Conservation (phyloP, 2,797 vertebrate genomes). For the Esox masquinongy region DNA sequence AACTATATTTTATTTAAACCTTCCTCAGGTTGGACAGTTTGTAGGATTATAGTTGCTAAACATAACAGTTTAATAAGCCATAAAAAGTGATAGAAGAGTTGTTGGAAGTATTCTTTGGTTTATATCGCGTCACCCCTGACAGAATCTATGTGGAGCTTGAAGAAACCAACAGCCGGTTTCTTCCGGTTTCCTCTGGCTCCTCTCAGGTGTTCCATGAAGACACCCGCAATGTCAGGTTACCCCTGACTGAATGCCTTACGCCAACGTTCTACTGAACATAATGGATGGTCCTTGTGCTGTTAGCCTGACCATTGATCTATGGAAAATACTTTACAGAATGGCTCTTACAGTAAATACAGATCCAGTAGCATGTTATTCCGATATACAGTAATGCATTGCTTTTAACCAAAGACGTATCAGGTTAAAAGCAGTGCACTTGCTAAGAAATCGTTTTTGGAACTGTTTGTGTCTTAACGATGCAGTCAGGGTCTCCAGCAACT, state of each 20-base stretch:
- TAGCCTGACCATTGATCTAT: not conserved
- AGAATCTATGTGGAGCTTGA: too few species aligned
- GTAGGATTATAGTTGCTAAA: not conserved
- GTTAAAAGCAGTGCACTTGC: not conserved
- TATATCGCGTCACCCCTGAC: too few species aligned
- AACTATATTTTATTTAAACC: too few species aligned
- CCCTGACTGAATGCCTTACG: not conserved
- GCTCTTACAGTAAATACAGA: not conserved
- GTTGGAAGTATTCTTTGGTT: too few species aligned
- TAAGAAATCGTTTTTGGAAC: not conserved
- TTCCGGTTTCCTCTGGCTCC: too few species aligned
- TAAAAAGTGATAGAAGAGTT: not conserved
- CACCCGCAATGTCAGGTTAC: too few species aligned
- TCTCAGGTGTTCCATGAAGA: too few species aligned
- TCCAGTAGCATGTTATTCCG: not conserved
- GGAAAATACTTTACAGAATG: not conserved
- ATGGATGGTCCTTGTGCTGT: not conserved
- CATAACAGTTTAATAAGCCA: not conserved
- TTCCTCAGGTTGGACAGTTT: slow-evolving; percentile 7
- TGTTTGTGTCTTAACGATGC: not conserved
- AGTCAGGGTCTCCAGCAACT: too few species aligned
- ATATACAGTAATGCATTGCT: too few species aligned
- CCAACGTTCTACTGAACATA: not conserved
- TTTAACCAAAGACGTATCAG: not conserved
- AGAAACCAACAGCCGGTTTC: too few species aligned